These are phyloP conservation scores for Gyrodactylus bullatarudis DNA, from an alignment of 1,140 invertebrate species.

Conservation along the genomic window DNA sequence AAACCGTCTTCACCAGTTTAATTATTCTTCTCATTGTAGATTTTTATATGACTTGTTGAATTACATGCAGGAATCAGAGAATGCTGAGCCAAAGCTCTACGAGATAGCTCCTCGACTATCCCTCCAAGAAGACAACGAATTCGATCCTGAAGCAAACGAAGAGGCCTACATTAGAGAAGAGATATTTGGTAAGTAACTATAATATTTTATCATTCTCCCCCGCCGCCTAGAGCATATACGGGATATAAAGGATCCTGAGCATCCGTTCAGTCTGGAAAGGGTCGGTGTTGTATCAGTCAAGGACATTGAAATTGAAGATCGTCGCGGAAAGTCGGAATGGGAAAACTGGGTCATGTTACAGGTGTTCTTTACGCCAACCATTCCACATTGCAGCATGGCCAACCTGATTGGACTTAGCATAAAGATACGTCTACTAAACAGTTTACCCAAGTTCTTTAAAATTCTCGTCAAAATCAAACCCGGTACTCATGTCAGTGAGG, in stretches of 20 bases:
- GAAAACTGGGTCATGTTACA: neutral
- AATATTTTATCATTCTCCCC: neutral
- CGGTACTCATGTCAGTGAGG: slow-evolving; percentile 57
- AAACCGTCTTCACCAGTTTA: too few species aligned
- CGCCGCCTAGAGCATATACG: slow-evolving; percentile 39
- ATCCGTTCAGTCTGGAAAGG: slow-evolving; percentile 76
- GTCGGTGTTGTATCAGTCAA: slow-evolving; percentile 59
- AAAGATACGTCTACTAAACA: slow-evolving; percentile 41
- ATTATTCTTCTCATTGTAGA: neutral
- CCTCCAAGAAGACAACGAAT: neutral
- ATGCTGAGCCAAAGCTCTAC: neutral
- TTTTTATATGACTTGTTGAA: neutral
- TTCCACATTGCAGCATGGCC: slow-evolving; percentile 95
- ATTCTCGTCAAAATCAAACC: slow-evolving; percentile 48
- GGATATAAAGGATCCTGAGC: slow-evolving; percentile 84
- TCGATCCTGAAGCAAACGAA: neutral
- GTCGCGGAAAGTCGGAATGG: neutral
- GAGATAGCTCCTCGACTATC: neutral
- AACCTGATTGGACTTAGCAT: slow-evolving; percentile 50
- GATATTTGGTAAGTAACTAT: neutral
- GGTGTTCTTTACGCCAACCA: slow-evolving; percentile 60
- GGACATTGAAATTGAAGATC: slow-evolving; percentile 29
- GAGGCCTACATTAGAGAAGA: neutral
- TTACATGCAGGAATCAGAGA: neutral
- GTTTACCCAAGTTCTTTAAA: slow-evolving; percentile 34